Evolutionary conservation across 2,797 vertebrate genomes (phyloP).

Genomic region (Falco novaeseelandiae): DNA sequence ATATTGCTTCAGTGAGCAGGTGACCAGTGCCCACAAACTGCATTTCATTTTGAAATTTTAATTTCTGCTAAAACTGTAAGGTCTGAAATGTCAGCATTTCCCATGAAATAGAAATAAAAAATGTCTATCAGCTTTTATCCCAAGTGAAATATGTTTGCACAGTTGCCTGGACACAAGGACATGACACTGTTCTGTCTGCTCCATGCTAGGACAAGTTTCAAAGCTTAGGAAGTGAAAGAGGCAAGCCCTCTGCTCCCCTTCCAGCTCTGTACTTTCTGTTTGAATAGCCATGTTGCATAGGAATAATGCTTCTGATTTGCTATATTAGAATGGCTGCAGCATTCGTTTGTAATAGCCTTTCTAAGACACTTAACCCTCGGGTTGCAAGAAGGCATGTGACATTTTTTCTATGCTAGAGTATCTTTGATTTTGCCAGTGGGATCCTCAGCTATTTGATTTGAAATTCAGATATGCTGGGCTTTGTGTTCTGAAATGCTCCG

Average conservation of each 20-base stretch:
- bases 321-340: background rate
- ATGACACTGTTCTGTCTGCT: background rate
- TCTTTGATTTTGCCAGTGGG: background rate
- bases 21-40: background rate
- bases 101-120: background rate
- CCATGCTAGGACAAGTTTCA: background rate
- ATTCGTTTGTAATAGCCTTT: background rate
- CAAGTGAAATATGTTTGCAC: background rate
- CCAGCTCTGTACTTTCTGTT: background rate
- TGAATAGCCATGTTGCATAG: background rate
- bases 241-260: background rate
- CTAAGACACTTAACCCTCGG: background rate
- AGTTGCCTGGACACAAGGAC: background rate
- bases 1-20: background rate
- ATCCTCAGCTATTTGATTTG: background rate
- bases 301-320: background rate
- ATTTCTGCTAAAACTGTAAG: background rate
- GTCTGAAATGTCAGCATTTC: background rate
- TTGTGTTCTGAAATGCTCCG: background rate
- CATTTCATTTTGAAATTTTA: background rate
- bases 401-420: background rate
- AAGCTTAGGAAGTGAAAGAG: background rate
- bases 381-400: background rate
- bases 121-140: rapidly evolving
- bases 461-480: background rate